Evolutionary conservation across 2,888 invertebrate genomes (phyloP).

Genomic region (Caenorhabditis sulstoni): DNA sequence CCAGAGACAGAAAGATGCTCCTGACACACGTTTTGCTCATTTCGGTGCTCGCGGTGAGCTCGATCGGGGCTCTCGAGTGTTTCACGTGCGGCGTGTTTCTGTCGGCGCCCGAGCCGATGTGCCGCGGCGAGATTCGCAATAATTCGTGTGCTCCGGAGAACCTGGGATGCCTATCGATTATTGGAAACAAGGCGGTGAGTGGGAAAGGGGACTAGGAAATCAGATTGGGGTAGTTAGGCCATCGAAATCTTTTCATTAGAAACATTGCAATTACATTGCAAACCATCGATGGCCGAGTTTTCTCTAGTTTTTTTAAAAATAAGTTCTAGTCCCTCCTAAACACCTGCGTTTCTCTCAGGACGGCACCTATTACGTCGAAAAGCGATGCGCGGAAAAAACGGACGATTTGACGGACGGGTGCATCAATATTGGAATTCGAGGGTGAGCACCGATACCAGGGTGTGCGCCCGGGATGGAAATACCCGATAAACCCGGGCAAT

Average conservation of each 20-base stretch:
- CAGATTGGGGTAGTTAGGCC: too few species aligned
- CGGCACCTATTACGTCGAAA: conserved; percentile 64
- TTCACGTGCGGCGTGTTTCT: conserved; percentile 66
- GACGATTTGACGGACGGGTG: conserved; percentile 64
- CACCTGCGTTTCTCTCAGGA: conserved; percentile 59
- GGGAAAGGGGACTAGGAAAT: too few species aligned
- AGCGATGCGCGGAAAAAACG: conserved; percentile 58
- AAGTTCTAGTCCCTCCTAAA: too few species aligned
- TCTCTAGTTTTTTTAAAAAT: background rate
- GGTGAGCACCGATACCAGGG: conserved; percentile 32
- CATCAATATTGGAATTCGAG: conserved; percentile 56
- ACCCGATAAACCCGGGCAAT: background rate
- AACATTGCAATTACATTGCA: too few species aligned
- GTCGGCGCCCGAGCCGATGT: conserved; percentile 58
- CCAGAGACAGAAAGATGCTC: too few species aligned
- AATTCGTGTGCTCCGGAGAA: conserved; percentile 62
- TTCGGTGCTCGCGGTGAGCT: background rate
- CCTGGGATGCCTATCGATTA: conserved; percentile 60
- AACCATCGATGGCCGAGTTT: background rate
- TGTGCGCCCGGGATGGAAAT: too few species aligned
- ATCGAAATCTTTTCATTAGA: too few species aligned
- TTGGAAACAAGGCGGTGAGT: conserved; percentile 57
- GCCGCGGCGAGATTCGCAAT: conserved; percentile 58
- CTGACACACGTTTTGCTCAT: background rate
- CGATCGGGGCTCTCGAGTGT: conserved; percentile 40